A percentile compares a stretch with the other conserved stretches of the same genome.
These are phyloP conservation scores for Corythaixoides concolor DNA, from an alignment of 2,113 vertebrate species.

Conservation along the genomic window DNA sequence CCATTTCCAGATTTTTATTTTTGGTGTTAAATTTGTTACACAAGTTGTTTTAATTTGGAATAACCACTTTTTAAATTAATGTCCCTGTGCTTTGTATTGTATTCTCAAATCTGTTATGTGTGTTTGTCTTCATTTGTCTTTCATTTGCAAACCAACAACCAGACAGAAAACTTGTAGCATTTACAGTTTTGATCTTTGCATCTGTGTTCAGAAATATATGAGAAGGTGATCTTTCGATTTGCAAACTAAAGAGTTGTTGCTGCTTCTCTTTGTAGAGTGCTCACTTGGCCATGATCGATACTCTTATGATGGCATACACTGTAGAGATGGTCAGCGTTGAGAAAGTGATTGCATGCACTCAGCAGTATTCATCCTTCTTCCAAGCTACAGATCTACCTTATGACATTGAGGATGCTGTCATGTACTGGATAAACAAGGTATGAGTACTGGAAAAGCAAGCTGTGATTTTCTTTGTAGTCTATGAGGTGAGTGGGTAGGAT, in stretches of 20 bases:
- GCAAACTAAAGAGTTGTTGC: not conserved
- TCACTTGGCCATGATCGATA: conserved; percentile 95
- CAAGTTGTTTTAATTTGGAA: not conserved
- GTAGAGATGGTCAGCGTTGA: conserved; percentile 91
- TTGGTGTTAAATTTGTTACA: not conserved
- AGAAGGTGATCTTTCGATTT: not conserved
- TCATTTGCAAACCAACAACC: not conserved
- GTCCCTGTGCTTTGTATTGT: not conserved
- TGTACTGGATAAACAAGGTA: conserved; percentile 98
- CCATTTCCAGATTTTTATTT: not conserved
- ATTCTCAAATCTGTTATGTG: not conserved
- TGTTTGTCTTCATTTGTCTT: not conserved
- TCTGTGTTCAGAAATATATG: not conserved
- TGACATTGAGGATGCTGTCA: conserved; percentile 91
- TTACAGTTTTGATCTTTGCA: not conserved
- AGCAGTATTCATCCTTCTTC: conserved; percentile 84
- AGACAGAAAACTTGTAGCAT: not conserved
- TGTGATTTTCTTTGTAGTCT: not conserved
- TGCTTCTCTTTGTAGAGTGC: conserved; percentile 79
- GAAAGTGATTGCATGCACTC: conserved; percentile 87
- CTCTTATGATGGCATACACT: conserved; percentile 95
- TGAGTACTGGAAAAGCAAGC: not conserved
- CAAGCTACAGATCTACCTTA: conserved; percentile 88
- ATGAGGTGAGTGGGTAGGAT: not conserved
- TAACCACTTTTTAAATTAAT: not conserved